Percentiles rank a stretch among this genome's conserved stretches.
Evolutionary conservation across 2,888 invertebrate genomes (phyloP).

Genomic region (Tyria jacobaeae): DNA sequence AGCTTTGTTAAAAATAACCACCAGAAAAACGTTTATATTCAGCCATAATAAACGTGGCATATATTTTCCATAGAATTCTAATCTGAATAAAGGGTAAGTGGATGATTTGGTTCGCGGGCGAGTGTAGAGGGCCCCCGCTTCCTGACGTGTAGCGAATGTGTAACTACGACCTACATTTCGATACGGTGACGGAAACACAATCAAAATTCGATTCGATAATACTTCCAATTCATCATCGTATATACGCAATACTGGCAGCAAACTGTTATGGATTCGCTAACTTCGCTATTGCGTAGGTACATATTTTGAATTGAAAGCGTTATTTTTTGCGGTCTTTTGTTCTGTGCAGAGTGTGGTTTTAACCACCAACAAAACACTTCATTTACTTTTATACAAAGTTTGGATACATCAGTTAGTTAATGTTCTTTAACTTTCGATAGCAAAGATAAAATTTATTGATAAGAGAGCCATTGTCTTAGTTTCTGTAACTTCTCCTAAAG

Average conservation of each 20-base stretch:
- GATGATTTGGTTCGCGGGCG: constrained; percentile 70
- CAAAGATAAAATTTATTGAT: too few relatives aligned
- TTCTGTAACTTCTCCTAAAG: too few relatives aligned
- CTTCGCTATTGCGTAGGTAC: not conserved
- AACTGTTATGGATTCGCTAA: constrained; percentile 14
- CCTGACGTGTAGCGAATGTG: constrained; percentile 73
- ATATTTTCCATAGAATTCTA: constrained; percentile 54
- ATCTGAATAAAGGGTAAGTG: constrained; percentile 69
- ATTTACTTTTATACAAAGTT: not conserved
- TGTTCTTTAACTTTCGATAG: too few relatives aligned
- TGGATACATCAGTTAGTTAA: not conserved
- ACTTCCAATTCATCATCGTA: constrained; percentile 71
- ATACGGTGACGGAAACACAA: constrained; percentile 71
- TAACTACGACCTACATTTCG: constrained; percentile 71
- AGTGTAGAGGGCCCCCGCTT: constrained; percentile 55
- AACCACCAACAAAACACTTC: not conserved
- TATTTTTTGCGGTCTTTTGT: not conserved
- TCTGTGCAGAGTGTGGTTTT: not conserved
- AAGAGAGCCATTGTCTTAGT: too few relatives aligned
- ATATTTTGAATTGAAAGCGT: constrained; percentile 5
- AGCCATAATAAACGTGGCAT: constrained; percentile 38
- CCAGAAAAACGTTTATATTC: constrained; percentile 34
- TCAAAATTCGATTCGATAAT: constrained; percentile 79
- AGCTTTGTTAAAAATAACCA: not conserved
- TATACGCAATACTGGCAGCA: constrained; percentile 54